Evolutionary conservation across 2,113 vertebrate species (phyloP).

Genomic region (Machaerirhynchus nigripectus): DNA sequence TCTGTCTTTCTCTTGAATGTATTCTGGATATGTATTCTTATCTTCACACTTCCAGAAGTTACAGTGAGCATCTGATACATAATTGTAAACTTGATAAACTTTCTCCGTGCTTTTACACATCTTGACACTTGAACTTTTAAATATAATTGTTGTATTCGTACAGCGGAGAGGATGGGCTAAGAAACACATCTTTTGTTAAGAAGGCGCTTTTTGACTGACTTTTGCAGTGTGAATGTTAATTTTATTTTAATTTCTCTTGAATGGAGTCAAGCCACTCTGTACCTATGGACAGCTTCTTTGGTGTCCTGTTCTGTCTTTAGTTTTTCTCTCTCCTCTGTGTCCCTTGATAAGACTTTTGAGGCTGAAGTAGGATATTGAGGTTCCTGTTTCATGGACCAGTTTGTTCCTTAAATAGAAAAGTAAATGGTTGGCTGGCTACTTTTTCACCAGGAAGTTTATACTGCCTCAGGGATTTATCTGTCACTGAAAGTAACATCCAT

Average conservation of each 20-base stretch:
- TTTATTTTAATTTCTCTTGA: neutral
- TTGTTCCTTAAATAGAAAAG: neutral
- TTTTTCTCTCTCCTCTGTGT: neutral
- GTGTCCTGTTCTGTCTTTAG: neutral
- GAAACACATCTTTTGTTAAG: neutral
- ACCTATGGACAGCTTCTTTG: rapidly evolving
- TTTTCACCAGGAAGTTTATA: neutral
- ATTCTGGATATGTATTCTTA: neutral
- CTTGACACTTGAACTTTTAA: neutral
- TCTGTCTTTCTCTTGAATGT: neutral
- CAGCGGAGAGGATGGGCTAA: neutral
- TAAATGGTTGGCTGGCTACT: neutral
- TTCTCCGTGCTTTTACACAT: neutral
- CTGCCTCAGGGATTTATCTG: neutral
- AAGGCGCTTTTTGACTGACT: neutral
- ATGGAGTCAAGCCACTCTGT: neutral
- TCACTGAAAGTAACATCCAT: neutral
- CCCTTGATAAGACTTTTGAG: neutral
- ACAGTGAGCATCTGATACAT: neutral
- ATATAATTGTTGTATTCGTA: neutral
- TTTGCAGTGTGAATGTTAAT: neutral
- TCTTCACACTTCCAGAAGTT: neutral
- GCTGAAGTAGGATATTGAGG: neutral
- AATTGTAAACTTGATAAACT: neutral
- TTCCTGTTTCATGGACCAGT: neutral